Base-by-base conservation (phyloP, 1,140 invertebrate species). In the Drosophila kikkawai region DNA sequence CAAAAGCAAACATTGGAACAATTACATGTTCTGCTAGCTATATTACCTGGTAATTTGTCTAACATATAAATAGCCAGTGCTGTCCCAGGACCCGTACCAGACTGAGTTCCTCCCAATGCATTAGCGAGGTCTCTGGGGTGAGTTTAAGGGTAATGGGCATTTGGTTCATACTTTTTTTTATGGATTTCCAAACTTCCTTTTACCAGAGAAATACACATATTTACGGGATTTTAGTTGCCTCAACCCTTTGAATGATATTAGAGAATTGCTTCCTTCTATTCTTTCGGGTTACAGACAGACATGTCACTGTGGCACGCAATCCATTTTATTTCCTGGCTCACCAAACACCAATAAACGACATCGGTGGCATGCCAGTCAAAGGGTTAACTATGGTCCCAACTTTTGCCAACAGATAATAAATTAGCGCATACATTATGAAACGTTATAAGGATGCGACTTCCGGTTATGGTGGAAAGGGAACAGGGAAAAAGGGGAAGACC, bases 401-500 rank as follows among this genome's bases (percentile, higher is more conserved):
- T 88, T 90, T 88, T 88, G 74, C 85, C 78, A 81, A 81, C 85
- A 90, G 85, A 88, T 88, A 88, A 90, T 88, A 90, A 88, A 90
- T 88, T 88, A 88, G 81, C 85, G 81, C 80, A 88, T 88, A 85
- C 67, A 84, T 88, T 88, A 88, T 84, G 85, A 88, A 90, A 90
- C 78, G 48, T 74, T 71, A 83, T 90, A 69, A 84, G 84, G 85
- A 88, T 84, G 73, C 80, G 68, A 69, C 84, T 80, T 87, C 84
- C 84, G 84, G 84, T 68, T 67, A 15, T 5, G 34, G 4, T 22
- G 51, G 51, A 32, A n/a, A 17, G 42, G 53, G 59, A 12, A 55
- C 5, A 26, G 12, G 66, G 26, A 15, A 19, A 41, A 34, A 22
- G 8, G 58, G 59, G 29, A 47, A n/a, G 26, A 22, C 48, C 65